Base-by-base conservation (phyloP, 37 sponge, comb jelly and placozoan genomes). In the Tethya wilhelma region DNA sequence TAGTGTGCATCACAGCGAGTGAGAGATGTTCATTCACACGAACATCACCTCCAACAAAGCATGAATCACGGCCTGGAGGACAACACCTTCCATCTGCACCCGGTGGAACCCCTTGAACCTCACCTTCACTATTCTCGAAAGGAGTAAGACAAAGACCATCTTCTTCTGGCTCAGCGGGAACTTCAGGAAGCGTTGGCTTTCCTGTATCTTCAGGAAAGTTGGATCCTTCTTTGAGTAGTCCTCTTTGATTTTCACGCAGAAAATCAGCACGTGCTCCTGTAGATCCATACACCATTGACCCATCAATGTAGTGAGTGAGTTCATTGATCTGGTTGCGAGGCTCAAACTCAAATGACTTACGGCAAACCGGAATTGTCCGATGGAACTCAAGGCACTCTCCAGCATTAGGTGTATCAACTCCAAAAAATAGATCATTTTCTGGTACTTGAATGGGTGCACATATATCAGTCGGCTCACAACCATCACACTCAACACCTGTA, bases 1-100 rank as follows among this genome's bases (percentile, higher is more conserved):
- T 77, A 12, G 93, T 95, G 59, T 95, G 96, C 81, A 95, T 81
- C 7, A 89, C 79, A 29, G 93, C 86, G n/a, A 95, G 69, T 17
- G 67, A 63, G 1, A 81, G 45, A 23, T 91, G 87, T 55, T 91
- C 91, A 45, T 91, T 90, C 6, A 79, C 80, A 0, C 90, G 72
- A 28, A 37, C 25, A 39, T 90, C 90, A n/a, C 90, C 90, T 0
- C 85, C 85, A 41, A 84, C 17, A 32, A 82, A 75, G 14, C 83
- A 75, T 53, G 56, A 19, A 12, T 12, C 19, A 19, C 19, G 19
- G 56, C 56, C 56, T 19, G 56, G n/a, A 29, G 19, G 19, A 53
- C 19, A 12, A 53, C 56, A 12, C 56, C 19, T 12, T 20, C 12
- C 19, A 53, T 53, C 56, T 53, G 56, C 56, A 53, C n/a, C n/a